Base-by-base conservation (phyloP, 2,888 invertebrate genomes). In the Hemithea aestivaria region DNA sequence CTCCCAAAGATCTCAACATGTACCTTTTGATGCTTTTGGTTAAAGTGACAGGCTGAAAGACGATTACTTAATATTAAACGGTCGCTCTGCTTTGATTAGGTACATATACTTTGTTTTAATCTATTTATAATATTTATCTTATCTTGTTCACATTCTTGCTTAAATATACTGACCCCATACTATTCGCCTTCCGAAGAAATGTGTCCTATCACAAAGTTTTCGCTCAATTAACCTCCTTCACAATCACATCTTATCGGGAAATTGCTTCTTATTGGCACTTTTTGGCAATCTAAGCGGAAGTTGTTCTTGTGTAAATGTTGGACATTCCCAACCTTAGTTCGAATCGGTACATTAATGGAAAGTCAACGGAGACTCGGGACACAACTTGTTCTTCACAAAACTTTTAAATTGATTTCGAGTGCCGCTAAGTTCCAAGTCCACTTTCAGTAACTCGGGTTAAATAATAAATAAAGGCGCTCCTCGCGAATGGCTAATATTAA, bases 331-430 rank as follows among this genome's bases (percentile, higher is more conserved):
- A 51, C 36, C 48, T 44, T 47, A 56, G 50, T 58, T 58, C 50
- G 47, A 51, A 53, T 50, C 50, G 53, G 34, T 53, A 56, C 56
- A 56, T 62, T 67, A 53, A 58, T 42, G 41, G 37, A 51, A 40
- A 42, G 48, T 10, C 26, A 24, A 62, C 70, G 25, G 22, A 36
- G 8, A 51, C 67, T 59, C 42, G 16, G 16, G 16, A 16, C 16
- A 40, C 49, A 60, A 54, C 49, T 58, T 35, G 30, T 40, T 58
- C 62, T 53, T 53, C 57, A 44, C 48, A 56, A 78, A 79, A 67
- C 79, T 80, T 73, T 72, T 64, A 73, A 76, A 76, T 78, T 76
- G 66, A 76, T 70, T 77, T 52, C 45, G 58, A 64, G 61, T 62
- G 58, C 64, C 56, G 47, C 38, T 42, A 62, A 63, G 57, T 69